Base-by-base conservation (phyloP, 2,113 vertebrate genomes). In the Recurvirostra avosetta region DNA sequence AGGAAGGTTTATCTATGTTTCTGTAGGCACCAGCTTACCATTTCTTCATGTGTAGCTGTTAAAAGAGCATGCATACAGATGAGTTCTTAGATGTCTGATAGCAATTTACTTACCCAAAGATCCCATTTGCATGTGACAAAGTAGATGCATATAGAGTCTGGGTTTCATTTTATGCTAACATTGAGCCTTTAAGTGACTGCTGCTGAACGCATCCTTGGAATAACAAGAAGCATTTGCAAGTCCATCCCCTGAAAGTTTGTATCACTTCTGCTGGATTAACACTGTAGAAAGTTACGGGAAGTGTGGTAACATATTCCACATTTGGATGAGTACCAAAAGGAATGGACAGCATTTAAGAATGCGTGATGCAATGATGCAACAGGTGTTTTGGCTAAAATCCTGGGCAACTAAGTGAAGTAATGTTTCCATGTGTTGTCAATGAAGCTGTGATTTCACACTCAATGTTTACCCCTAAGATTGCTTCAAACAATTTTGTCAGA, bases 51-150 rank as follows among this genome's bases (percentile, higher is more conserved):
- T 74, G 27, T 83, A 86, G 52, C 40, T 92, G n/a, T 59, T 77
- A 66, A 70, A 66, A 77, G 18, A 84, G 22, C 63, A 67, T 78
- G 83, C 91, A 87, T 84, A 85, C 53, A 91, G 79, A 91, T 86
- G 50, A 85, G 75, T 86, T 87, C 84, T 95, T 77, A 89, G 86
- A 87, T 78, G 68, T 84, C 53, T 94, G 80, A 91, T 91, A 91
- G 91, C 65, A 86, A 91, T 94, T 94, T 94, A 40, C 73, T 94
- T 80, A 91, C 55, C 53, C 86, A 77, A 78, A 94, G 74, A 93
- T 82, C 14, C 38, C 9, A 90, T 96, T 88, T 95, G 52, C 90
- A 86, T 93, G 71, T 88, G 86, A 47, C 81, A 87, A 74, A 88
- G 68, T 90, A 88, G 81, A 93, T 86, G 59, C 32, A 30, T 73